Conservation (phyloP, 2,113 vertebrate species). For the Brachyhypopomus gauderio region DNA sequence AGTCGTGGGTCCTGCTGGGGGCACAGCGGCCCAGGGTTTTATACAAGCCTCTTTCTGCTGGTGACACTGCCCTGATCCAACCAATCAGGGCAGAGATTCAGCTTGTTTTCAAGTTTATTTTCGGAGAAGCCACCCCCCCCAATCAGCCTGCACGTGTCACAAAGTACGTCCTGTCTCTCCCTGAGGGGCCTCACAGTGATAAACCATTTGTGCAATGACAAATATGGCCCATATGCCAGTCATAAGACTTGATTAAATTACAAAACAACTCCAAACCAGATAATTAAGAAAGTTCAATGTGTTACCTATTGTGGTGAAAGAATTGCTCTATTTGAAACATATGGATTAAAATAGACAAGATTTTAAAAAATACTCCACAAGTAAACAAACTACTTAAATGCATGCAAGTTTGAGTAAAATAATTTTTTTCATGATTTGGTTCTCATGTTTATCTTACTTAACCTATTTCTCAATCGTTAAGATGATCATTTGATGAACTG, state of each 20-base stretch:
- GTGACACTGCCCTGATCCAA: constrained; percentile 63
- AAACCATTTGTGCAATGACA: constrained; percentile 54
- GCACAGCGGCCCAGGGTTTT: constrained; percentile 63
- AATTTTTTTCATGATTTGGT: too few relatives aligned
- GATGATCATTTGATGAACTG: constrained; percentile 3
- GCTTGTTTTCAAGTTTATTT: constrained; percentile 67
- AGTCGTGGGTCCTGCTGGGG: constrained; percentile 63
- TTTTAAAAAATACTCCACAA: too few relatives aligned
- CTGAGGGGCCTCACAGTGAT: background rate
- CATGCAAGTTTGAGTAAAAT: too few relatives aligned
- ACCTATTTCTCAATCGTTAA: background rate
- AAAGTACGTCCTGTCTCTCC: constrained; percentile 49
- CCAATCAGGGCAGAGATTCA: constrained; percentile 64
- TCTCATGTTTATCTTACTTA: background rate
- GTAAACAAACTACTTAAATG: too few relatives aligned
- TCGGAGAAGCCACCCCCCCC: constrained; percentile 66
- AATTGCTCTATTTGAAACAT: background rate
- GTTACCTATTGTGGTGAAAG: background rate
- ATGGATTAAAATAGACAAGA: too few relatives aligned
- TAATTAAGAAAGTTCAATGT: background rate
- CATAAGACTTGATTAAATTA: background rate
- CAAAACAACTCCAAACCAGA: background rate
- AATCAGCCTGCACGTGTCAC: constrained; percentile 56
- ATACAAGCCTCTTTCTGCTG: constrained; percentile 67
- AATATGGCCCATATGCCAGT: constrained; percentile 67